Evolutionary conservation across 2,113 vertebrate genomes (phyloP), one percentile per base, ranked within the genome.

Genomic region (Sinocyclocheilus grahami): DNA sequence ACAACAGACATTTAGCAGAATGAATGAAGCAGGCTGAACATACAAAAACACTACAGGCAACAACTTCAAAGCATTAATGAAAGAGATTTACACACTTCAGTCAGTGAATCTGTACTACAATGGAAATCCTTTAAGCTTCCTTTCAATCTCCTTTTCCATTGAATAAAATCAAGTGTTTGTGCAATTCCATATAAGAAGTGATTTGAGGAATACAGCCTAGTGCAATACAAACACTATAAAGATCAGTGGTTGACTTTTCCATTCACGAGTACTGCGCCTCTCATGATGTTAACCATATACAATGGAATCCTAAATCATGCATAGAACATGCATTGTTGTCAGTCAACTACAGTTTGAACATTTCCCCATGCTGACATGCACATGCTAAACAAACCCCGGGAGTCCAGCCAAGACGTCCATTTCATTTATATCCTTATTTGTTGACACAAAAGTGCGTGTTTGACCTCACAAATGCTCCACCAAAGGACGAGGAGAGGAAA

Each of bases 381-480:
- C 33, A 0, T 39, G 69, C 12, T 24, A 27, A 51, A 53, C 24
- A 77, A 77, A 53, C 48, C 30, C 9, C 1, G 8, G 30, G 76
- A 78, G 51, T 58, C 24, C 27, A n/a, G 55, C 53, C 55, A 62
- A 39, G 18, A 39, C 22, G 13, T 46, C 42, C 42, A 14, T 75
- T 75, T 48, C 76, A 55, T 77, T 24, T 77, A 27, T 51, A 72
- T 46, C 72, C 46, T 75, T 48, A 46, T 75, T 46, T 75, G 39
- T 55, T 62, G 60, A 62, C 20, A 62, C 30, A 39, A 80, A 30
- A 62, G 55, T 42, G 33, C 1, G 5, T 39, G 3, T 22, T 42
- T 80, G 78, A 80, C 55, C 20, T 80, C 55, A 62, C 18, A 62
- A 80, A 39, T 62, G 30, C 33, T 80, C 55, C n/a, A n/a, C n/a